Conservation (phyloP, 2,113 vertebrate species). For the Brachypodius melanocephalos region DNA sequence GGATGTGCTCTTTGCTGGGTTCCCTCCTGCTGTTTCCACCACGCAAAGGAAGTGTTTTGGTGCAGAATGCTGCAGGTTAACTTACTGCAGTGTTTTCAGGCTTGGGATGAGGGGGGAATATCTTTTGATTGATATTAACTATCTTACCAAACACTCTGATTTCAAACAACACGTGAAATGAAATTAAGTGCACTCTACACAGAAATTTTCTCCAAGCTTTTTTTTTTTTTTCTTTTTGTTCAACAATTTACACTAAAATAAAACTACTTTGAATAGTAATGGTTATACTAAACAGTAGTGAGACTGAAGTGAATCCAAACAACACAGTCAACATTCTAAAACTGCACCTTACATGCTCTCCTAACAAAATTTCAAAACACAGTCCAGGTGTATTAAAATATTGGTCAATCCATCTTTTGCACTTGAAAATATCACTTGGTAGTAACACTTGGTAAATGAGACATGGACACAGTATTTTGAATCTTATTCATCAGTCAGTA, state of each 20-base stretch:
- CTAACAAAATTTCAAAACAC: neutral
- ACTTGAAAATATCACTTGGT: neutral
- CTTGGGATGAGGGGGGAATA: accelerated
- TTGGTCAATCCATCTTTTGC: neutral
- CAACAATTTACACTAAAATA: neutral
- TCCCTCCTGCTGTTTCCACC: neutral
- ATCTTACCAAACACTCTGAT: neutral
- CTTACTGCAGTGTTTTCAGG: neutral
- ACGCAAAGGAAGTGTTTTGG: neutral
- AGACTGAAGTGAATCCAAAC: neutral
- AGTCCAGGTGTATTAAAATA: neutral
- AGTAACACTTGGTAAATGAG: neutral
- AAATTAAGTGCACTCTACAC: neutral
- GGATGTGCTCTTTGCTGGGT: neutral
- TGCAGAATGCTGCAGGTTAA: neutral
- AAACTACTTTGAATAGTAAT: neutral
- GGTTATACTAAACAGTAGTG: neutral
- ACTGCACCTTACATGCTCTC: neutral
- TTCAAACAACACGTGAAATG: neutral
- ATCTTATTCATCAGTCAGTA: neutral
- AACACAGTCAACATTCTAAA: neutral
- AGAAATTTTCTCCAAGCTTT: neutral
- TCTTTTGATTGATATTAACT: neutral
- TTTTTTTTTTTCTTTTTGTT: neutral
- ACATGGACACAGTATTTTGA: accelerated